These are phyloP conservation scores for Percopsis transmontana DNA, from an alignment of 2,113 vertebrate genomes.

Conservation along the genomic window DNA sequence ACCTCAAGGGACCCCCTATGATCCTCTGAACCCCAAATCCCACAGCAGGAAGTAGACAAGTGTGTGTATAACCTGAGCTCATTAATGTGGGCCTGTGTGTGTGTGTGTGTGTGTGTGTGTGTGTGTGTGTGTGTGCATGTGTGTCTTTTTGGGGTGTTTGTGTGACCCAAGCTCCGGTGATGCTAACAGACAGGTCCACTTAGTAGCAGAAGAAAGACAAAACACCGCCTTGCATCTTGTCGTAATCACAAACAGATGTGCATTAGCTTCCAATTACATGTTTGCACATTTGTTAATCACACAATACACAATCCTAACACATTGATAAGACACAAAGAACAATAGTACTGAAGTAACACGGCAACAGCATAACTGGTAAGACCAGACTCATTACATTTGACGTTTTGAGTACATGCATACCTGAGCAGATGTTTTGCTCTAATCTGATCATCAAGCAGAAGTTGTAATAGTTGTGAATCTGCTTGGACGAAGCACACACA, in stretches of 20 bases:
- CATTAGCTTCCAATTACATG: not conserved
- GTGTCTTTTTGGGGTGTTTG: constrained; percentile 1
- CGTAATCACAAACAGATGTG: constrained; percentile 62
- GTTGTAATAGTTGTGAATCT: too few species aligned
- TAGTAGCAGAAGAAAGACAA: constrained; percentile 61
- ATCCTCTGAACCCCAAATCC: constrained; percentile 56
- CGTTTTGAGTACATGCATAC: too few species aligned
- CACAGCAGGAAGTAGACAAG: constrained; percentile 64
- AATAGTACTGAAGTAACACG: too few species aligned
- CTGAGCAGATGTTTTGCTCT: too few species aligned
- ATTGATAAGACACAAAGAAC: not conserved
- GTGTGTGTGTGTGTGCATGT: constrained; percentile 1
- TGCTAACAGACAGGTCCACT: constrained; percentile 58
- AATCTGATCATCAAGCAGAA: too few species aligned
- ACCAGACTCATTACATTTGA: too few species aligned
- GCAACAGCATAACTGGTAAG: too few species aligned
- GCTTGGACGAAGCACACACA: too few species aligned
- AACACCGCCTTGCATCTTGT: constrained; percentile 39
- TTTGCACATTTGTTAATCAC: not conserved
- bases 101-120: constrained; percentile 53
- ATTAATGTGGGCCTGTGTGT: constrained; percentile 40
- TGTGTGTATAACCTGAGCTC: constrained; percentile 45
- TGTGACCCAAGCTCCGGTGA: constrained; percentile 35
- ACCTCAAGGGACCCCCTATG: constrained; percentile 49
- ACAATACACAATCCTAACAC: not conserved